Conservation (phyloP, 2,888 invertebrate species). For the Rutpela maculata region DNA sequence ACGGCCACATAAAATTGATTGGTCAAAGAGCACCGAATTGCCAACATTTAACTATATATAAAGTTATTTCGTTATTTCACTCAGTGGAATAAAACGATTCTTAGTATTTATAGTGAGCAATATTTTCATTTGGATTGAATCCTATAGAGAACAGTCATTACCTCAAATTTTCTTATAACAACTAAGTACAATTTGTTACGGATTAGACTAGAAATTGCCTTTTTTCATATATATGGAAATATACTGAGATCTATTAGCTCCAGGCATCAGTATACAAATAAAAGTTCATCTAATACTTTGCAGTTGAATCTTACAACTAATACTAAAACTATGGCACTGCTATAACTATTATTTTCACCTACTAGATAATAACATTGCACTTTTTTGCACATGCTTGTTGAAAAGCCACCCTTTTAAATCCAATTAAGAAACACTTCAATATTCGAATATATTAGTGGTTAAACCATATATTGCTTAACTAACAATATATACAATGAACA, state of each 20-base stretch:
- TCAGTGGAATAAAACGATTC: not conserved
- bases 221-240: constrained; percentile 21
- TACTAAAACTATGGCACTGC: constrained; percentile 33
- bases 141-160: constrained; percentile 7
- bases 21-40: not conserved
- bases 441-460: constrained; percentile 28
- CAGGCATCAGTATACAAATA: constrained; percentile 11
- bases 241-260: constrained; percentile 27
- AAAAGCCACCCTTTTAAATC: constrained; percentile 30
- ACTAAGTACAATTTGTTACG: constrained; percentile 19
- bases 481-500: constrained; percentile 14
- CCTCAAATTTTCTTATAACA: not conserved
- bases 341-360: constrained; percentile 4
- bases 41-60: not conserved
- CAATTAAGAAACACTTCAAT: constrained; percentile 7
- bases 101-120: constrained; percentile 4
- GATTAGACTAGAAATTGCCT: constrained; percentile 25
- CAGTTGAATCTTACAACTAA: constrained; percentile 1
- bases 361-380: constrained; percentile 26
- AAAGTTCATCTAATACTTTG: constrained; percentile 26
- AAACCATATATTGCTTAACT: constrained; percentile 27
- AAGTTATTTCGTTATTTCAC: not conserved
- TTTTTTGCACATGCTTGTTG: constrained; percentile 6
- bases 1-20: not conserved
- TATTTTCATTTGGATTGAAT: constrained; percentile 2